Conservation (phyloP, 2,113 vertebrate genomes). For the Leucopternis melanops region DNA sequence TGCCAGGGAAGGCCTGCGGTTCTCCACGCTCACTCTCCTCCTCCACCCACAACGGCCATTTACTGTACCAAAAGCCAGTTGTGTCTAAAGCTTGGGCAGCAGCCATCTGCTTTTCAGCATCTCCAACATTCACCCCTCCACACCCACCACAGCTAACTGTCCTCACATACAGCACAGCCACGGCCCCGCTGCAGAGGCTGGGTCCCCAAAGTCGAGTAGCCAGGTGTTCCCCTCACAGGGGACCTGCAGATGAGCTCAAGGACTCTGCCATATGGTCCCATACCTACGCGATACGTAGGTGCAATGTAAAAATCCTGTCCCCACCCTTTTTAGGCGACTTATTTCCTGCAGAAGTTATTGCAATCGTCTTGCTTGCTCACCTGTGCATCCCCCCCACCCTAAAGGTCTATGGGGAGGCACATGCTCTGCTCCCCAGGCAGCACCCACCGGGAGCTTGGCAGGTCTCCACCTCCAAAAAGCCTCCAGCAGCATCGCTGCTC, state of each 20-base stretch:
- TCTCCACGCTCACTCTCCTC: neutral
- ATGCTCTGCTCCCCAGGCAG: neutral
- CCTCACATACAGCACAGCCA: neutral
- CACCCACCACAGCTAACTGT: neutral
- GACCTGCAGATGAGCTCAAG: neutral
- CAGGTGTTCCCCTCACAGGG: neutral
- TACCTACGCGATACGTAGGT: rapidly evolving
- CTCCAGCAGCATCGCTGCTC: neutral
- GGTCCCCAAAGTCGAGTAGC: neutral
- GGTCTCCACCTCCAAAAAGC: neutral
- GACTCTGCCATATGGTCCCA: neutral
- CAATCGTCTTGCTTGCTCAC: neutral
- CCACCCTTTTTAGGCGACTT: rapidly evolving
- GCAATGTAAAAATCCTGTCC: neutral
- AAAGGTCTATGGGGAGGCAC: neutral
- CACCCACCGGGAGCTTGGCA: neutral
- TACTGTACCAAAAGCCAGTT: neutral
- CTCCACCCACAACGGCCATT: neutral
- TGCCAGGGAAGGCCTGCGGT: neutral
- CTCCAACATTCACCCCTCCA: neutral
- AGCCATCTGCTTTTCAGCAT: neutral
- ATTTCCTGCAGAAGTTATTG: neutral
- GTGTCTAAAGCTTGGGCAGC: neutral
- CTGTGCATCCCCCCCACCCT: rapidly evolving
- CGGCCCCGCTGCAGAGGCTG: rapidly evolving